Percentiles rank a stretch among this genome's conserved stretches.
phyloP scores from a whole-genome alignment of 2,888 invertebrate species.

The Lysandra bellargus region DNA sequence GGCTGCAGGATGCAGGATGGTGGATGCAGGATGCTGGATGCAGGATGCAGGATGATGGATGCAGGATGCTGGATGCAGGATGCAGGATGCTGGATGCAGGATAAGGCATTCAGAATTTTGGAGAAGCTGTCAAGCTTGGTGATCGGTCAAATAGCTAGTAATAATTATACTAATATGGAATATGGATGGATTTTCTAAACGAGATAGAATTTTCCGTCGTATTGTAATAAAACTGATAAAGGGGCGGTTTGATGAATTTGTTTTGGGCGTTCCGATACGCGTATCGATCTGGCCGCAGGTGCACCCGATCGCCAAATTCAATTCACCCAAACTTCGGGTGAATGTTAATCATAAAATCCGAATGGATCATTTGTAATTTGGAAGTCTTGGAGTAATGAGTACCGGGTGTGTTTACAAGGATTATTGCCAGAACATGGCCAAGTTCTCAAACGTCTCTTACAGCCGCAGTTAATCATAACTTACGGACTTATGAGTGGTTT shows the following conservation, averaged over 20 bases:
- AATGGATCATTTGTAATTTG: constrained; percentile 8
- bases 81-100: no score
- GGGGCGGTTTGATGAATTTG: constrained; percentile 17
- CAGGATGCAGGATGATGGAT: no score
- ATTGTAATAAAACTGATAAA: constrained; percentile 8
- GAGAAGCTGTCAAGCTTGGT: no score
- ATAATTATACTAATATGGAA: neutral
- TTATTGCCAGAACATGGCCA: neutral
- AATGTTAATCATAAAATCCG: constrained; percentile 27
- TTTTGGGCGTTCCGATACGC: constrained; percentile 14
- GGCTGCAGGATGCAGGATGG: no score
- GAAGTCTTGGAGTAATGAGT: neutral
- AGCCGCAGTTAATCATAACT: no score
- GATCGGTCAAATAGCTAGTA: no score
- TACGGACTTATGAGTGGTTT: no score
- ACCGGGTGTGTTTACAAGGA: neutral
- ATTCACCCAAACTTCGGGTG: constrained; percentile 1
- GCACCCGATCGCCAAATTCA: constrained; percentile 24
- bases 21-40: no score
- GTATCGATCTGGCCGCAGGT: constrained; percentile 25
- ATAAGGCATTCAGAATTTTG: no score
- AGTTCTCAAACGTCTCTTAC: no score
- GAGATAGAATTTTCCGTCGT: neutral
- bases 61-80: no score
- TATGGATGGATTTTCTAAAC: neutral